Percentiles rank a stretch among this genome's conserved stretches.
These are phyloP conservation scores for Myoxocephalus aenaeus DNA, from an alignment of 2,797 vertebrate genomes.

Conservation along the genomic window DNA sequence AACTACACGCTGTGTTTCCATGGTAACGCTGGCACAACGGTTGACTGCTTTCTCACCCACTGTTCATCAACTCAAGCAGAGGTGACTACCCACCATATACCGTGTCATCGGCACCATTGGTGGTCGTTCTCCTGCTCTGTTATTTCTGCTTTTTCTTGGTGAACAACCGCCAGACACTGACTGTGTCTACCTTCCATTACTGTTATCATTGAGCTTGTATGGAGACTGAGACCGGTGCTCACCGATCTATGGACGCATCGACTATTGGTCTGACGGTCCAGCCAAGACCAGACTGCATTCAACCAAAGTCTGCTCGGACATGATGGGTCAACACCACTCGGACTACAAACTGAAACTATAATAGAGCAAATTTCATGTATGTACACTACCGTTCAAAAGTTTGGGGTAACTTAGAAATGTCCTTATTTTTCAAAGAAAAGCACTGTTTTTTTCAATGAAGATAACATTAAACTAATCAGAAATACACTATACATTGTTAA, in stretches of 20 bases:
- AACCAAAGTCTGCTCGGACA: too few relatives aligned
- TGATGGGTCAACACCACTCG: too few relatives aligned
- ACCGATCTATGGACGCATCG: too few relatives aligned
- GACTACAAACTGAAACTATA: too few relatives aligned
- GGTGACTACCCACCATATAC: constrained; percentile 25
- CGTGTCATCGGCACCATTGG: constrained; percentile 4
- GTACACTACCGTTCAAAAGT: too few relatives aligned
- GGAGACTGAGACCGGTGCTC: neutral
- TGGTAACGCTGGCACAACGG: constrained; percentile 43
- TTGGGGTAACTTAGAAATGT: too few relatives aligned
- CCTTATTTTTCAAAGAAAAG: too few relatives aligned
- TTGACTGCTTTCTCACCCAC: constrained; percentile 30
- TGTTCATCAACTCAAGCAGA: constrained; percentile 52
- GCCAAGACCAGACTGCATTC: neutral
- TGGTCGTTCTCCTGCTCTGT: neutral
- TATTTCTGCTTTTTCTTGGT: neutral
- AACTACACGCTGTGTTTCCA: constrained; percentile 45
- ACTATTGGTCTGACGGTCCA: too few relatives aligned
- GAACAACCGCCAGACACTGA: neutral
- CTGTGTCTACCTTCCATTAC: neutral
- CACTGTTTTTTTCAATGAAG: too few relatives aligned
- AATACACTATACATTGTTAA: too few relatives aligned
- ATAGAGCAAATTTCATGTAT: too few relatives aligned
- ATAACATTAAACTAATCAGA: too few relatives aligned
- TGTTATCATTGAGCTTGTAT: neutral